These are phyloP conservation scores for Metalampra italica DNA, from an alignment of 2,888 invertebrate genomes.

Conservation along the genomic window DNA sequence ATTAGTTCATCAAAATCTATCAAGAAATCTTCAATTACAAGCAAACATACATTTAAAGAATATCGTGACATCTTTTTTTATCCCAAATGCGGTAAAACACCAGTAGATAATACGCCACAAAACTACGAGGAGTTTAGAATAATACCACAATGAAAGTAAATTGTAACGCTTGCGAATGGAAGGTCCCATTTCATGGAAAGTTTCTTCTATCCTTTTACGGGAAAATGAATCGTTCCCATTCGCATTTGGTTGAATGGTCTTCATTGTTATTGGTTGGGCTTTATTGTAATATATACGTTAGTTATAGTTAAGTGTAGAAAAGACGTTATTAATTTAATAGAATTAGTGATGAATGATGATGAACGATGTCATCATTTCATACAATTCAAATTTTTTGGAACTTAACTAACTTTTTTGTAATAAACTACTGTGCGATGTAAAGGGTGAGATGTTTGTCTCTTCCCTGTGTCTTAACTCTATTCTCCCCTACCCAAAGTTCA, in stretches of 20 bases:
- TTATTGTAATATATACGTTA: background rate
- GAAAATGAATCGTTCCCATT: constrained; percentile 1
- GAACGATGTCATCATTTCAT: no score
- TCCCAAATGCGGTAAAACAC: background rate
- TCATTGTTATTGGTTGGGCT: constrained; percentile 3
- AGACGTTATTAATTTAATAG: background rate
- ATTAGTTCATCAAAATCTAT: no score
- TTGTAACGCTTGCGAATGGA: background rate
- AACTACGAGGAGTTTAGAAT: background rate
- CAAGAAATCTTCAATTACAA: no score
- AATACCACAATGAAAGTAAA: constrained; percentile 2
- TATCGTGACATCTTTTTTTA: no score
- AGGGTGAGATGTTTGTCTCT: background rate
- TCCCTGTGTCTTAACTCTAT: background rate
- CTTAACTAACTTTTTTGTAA: no score
- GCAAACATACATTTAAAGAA: no score
- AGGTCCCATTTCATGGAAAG: background rate
- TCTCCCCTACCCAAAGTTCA: no score
- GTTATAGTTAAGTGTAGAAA: background rate
- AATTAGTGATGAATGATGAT: no score
- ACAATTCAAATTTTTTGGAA: no score
- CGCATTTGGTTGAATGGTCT: constrained; percentile 4
- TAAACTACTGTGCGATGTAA: no score
- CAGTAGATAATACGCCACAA: background rate
- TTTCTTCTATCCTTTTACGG: constrained; percentile 4